Evolutionary conservation across 2,888 invertebrate genomes (phyloP), one percentile per base, ranked within the genome.

Genomic region (Harpalus rufipes): DNA sequence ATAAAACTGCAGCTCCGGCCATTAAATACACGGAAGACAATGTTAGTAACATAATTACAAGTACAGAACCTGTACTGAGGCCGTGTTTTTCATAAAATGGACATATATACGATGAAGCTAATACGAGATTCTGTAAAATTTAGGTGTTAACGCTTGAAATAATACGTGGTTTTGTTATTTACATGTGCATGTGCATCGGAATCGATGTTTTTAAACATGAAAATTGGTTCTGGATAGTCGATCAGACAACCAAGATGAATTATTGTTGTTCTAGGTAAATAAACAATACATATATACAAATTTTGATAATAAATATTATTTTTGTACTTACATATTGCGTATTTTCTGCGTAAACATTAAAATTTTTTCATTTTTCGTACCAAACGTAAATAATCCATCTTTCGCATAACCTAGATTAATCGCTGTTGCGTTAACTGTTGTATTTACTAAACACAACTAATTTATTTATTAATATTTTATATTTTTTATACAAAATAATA

Each of bases 1-100:
- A 94, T 89, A 95, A 92, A 0, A 94, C 92, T 65, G 94, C 89
- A 78, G 94, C 92, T 80, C 96, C 96, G 61, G 94, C 93, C 85
- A 94, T 90, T 25, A 95, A 92, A 89, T 96, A 96, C 86, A 94
- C 90, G 44, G 92, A 90, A 1, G 92, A 88, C 82, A 92, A 90
- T 0, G 94, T 92, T 86, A 95, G 93, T 87, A 95, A 93, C 85
- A 95, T 90, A 61, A 95, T 93, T 14, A 95, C 90, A 83, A 96
- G 90, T 0, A 94, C 92, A 0, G 95, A 93, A 4, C 95, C 95
- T 0, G 92, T 91, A 0, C 95, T 95, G 56, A 94, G 90, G 6
- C 91, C 91, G 8, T 91, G 88, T 58, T 89, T 88, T 81, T 90
- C 90, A 1, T 92, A 87, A 65, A 90, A 89, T 81, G 92, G 87